Base-by-base conservation (phyloP, 2,888 invertebrate species). In the Liodrosophila aerea region DNA sequence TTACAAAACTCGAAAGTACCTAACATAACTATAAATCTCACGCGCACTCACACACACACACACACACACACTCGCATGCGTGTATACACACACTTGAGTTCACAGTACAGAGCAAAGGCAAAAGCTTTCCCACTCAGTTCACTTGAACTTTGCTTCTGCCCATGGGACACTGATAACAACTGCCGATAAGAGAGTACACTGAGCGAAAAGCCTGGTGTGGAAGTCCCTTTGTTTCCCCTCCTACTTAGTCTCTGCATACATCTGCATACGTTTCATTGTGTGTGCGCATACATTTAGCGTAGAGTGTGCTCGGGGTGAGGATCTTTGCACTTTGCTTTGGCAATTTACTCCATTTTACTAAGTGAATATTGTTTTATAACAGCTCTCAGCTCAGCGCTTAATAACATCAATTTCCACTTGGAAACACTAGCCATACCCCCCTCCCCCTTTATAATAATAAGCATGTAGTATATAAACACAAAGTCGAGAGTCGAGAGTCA, bases 61-160 rank as follows among this genome's bases (percentile, higher is more conserved):
- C 62, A 45, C 57, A 61, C 12, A 22, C 13, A 27, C 44, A 11
- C 45, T 12, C 13, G 16, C 11, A 11, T 11, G 0, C 33, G 29
- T 11, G 12, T 4, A 31, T 16, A 47, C 29, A n/a, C n/a, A 31
- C 13, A 15, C 22, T 16, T n/a, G 22, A 22, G 18, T 16, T 64
- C 44, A 56, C 47, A 54, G 39, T 64, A 43, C 50, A 64, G 11
- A 37, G 11, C 13, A 31, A 46, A 50, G 58, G 33, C 31, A 22
- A 56, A 52, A 71, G 37, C 56, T 57, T 56, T 71, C 41, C 50
- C 7, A 27, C 40, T 50, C 64, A 44, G 29, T 34, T 36, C 15
- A 52, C 58, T 74, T 82, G 76, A 71, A 75, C 82, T 75, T 82
- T 76, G 77, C 37, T 40, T 41, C 37, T 39, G 2, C 13, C 11